Conservation (phyloP, 2,888 invertebrate species). For the Mimachlamys varia region DNA sequence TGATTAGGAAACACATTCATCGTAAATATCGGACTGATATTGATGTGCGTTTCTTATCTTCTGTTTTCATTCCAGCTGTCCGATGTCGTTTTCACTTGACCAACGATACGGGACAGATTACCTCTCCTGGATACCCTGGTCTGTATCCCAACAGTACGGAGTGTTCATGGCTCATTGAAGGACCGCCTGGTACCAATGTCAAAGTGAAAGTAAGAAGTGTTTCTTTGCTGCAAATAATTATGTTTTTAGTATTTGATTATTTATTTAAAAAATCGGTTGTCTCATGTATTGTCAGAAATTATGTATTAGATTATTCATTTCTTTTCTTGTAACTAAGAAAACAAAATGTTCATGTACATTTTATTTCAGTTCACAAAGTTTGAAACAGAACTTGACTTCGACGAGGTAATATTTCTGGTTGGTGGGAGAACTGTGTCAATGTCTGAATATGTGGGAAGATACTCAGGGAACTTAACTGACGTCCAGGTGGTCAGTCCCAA, state of each 20-base stretch:
- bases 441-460: slow-evolving; percentile 46
- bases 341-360: too few species aligned
- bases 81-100: slow-evolving; percentile 18
- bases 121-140: slow-evolving; percentile 45
- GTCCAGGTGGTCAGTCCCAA: slow-evolving; percentile 47
- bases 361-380: slow-evolving; percentile 51
- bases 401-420: slow-evolving; percentile 54
- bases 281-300: too few species aligned
- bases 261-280: too few species aligned
- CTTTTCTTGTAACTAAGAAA: too few species aligned
- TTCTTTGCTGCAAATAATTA: not conserved
- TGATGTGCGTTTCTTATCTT: too few species aligned
- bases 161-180: slow-evolving; percentile 57
- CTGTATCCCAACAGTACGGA: slow-evolving; percentile 42
- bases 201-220: slow-evolving; percentile 48
- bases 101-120: slow-evolving; percentile 43
- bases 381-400: slow-evolving; percentile 48
- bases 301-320: too few species aligned
- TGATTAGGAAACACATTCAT: too few species aligned
- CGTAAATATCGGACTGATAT: too few species aligned
- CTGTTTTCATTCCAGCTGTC: not conserved
- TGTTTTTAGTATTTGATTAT: too few species aligned
- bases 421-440: slow-evolving; percentile 49
- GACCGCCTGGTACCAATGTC: slow-evolving; percentile 50
- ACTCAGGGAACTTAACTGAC: slow-evolving; percentile 47